Conservation (phyloP, 1,140 invertebrate species). For the Sycophila sp. region DNA sequence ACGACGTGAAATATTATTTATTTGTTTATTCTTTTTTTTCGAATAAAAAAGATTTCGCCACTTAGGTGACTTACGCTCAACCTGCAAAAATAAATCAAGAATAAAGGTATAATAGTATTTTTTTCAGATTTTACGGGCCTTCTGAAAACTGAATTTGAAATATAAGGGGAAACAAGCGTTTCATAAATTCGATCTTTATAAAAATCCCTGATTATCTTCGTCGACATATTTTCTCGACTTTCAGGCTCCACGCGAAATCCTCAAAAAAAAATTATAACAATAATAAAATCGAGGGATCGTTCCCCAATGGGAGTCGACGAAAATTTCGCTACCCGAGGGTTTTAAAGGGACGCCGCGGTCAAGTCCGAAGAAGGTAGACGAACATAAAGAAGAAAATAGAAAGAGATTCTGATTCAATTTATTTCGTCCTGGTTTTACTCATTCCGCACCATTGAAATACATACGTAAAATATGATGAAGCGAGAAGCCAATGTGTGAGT, state of each 20-base stretch:
- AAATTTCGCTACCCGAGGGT: constrained; percentile 15
- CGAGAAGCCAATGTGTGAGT: background rate
- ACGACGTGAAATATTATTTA: no score
- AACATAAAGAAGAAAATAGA: constrained; percentile 14
- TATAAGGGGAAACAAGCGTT: background rate
- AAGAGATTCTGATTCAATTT: constrained; percentile 28
- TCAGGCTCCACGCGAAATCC: background rate
- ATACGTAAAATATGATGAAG: background rate
- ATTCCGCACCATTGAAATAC: constrained; percentile 30
- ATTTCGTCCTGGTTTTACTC: constrained; percentile 39
- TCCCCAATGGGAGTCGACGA: background rate
- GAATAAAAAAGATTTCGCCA: no score
- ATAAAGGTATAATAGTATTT: no score
- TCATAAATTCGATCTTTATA: background rate
- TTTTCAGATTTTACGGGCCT: no score
- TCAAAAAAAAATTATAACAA: constrained; percentile 30
- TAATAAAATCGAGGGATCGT: constrained; percentile 18
- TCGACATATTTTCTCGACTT: constrained; percentile 22
- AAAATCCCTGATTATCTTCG: constrained; percentile 23
- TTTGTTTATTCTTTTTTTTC: no score
- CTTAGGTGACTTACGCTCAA: no score
- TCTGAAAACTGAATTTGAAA: no score
- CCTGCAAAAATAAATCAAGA: no score
- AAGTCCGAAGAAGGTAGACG: constrained; percentile 20
- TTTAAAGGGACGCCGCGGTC: constrained; percentile 12